Base-by-base conservation (phyloP, 2,113 vertebrate species). In the Pitta sordida region DNA sequence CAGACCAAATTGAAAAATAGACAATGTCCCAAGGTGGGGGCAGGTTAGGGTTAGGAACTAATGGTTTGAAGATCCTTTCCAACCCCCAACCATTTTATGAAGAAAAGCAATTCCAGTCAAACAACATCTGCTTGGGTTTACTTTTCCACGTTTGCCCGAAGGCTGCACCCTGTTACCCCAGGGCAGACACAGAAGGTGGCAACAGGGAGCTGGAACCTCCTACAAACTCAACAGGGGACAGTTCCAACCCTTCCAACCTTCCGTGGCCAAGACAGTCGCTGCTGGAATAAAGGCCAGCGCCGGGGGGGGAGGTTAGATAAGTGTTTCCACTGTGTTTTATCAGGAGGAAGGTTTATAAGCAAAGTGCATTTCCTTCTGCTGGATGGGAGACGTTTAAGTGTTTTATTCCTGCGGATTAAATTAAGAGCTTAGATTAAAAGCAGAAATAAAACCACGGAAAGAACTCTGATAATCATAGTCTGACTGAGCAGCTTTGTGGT, bases 241-340 rank as follows among this genome's bases (percentile, higher is more conserved):
- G 37, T 59, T 32, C 17, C 34, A 53, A 18, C 62, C 44, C 29
- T 71, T 41, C 24, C 39, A 67, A 2, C 12, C 43, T 79, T 13
- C 43, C 49, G 32, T 26, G n/a, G 65, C 30, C 71, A 34, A 49
- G n/a, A 0, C 5, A 39, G 79, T 17, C 52, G 13, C 26, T 2
- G 0, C 3, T 53, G 30, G 53, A 60, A 49, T 9, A 16, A 48
- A 32, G 39, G 37, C 43, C 37, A 30, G 16, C 6, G 2, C 1
- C 5, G 29, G 23, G 13, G 3, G 43, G 14, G n/a, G 70, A 2
- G n/a, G n/a, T n/a, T 24, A 46, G 41, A 16, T 36, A 17, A 69
- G n/a, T 27, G 22, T 71, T 86, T 48, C 13, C 29, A 22, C 43
- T 59, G 14, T 88, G 20, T 70, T 70, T 83, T 64, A 59, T n/a